Conservation (phyloP, 1,140 invertebrate genomes). For the Drosophila repleta region DNA sequence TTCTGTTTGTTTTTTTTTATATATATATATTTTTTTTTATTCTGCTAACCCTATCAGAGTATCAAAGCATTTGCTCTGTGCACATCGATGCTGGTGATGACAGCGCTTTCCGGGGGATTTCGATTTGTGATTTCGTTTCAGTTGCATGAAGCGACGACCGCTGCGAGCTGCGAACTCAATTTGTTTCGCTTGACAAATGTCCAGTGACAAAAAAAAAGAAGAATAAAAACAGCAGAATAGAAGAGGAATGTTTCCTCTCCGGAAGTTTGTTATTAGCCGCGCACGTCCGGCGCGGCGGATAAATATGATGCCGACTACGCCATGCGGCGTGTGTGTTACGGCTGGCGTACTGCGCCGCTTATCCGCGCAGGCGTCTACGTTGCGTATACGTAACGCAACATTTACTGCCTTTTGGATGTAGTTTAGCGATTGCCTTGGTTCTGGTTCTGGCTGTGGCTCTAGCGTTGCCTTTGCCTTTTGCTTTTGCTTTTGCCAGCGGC, state of each 20-base stretch:
- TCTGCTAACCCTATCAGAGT: constrained; percentile 6
- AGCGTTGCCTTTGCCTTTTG: neutral
- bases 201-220: constrained; percentile 57
- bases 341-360: constrained; percentile 47
- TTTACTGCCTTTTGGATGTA: constrained; percentile 12
- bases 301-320: constrained; percentile 46
- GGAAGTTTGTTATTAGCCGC: constrained; percentile 82
- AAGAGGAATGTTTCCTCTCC: constrained; percentile 74
- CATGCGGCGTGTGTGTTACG: constrained; percentile 12
- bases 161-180: constrained; percentile 64
- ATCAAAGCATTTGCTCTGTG: neutral
- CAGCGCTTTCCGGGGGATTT: constrained; percentile 43
- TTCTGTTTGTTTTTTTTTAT: neutral
- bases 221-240: constrained; percentile 14
- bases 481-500: constrained; percentile 19
- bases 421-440: too few species aligned
- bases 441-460: too few species aligned
- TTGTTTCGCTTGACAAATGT: constrained; percentile 78
- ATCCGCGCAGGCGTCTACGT: constrained; percentile 70
- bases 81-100: constrained; percentile 39
- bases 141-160: constrained; percentile 38
- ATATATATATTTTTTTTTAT: neutral
- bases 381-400: constrained; percentile 71
- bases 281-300: constrained; percentile 69
- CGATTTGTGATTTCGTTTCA: constrained; percentile 60